These are phyloP conservation scores for Reinhardtius hippoglossoides DNA, from an alignment of 2,113 vertebrate species.

Conservation along the genomic window DNA sequence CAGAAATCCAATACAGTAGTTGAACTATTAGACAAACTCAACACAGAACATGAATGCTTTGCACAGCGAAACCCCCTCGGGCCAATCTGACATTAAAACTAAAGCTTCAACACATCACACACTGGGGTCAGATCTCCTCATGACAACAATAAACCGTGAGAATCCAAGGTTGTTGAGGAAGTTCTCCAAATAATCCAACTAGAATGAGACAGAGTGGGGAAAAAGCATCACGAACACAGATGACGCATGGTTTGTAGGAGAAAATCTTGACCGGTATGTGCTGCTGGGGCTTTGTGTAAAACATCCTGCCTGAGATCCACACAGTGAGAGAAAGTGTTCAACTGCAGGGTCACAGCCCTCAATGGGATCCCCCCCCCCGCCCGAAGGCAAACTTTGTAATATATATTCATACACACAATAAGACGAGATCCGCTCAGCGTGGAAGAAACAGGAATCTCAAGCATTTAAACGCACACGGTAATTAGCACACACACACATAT, in stretches of 20 bases:
- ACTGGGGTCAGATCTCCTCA: conserved; percentile 1
- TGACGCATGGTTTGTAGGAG: not conserved
- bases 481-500: not conserved
- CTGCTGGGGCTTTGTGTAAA: conserved; percentile 23
- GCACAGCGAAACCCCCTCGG: not conserved
- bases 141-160: not conserved
- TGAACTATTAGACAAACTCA: not conserved
- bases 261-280: not conserved
- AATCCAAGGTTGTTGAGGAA: conserved; percentile 9
- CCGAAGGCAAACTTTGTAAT: conserved; percentile 52
- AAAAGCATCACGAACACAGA: not conserved
- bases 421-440: conserved; percentile 18
- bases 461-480: conserved; percentile 3
- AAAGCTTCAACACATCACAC: not conserved
- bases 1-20: conserved; percentile 3
- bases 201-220: not conserved
- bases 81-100: not conserved
- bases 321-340: conserved; percentile 69
- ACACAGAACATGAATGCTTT: conserved; percentile 6
- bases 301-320: conserved; percentile 25
- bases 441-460: not conserved
- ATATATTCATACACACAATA: conserved; percentile 46
- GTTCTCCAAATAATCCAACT: not conserved
- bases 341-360: conserved; percentile 59
- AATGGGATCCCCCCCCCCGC: conserved; percentile 32